Evolutionary conservation across 2,888 invertebrate species (phyloP).

Genomic region (Steinernema carpocapsae): DNA sequence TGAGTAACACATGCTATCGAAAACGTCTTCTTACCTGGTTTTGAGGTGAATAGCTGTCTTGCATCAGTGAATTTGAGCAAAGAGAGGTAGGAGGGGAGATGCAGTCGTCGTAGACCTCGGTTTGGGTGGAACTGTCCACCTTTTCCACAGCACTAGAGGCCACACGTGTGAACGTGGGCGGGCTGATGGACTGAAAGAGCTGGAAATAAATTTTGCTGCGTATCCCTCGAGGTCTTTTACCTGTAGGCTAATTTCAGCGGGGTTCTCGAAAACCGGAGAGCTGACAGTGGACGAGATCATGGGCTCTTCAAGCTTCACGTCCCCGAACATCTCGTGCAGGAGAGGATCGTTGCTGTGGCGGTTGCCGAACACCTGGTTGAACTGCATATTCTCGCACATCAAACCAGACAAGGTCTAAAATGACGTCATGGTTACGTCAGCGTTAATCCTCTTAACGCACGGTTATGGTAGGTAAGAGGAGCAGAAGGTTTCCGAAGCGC

Average conservation of each 20-base stretch:
- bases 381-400: conserved; percentile 68
- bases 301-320: conserved; percentile 38
- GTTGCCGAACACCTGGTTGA: conserved; percentile 61
- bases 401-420: conserved; percentile 65
- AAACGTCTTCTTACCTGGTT: conserved; percentile 6
- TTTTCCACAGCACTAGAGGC: conserved; percentile 36
- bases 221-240: conserved; percentile 34
- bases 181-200: conserved; percentile 42
- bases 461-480: conserved; percentile 66
- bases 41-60: conserved; percentile 15
- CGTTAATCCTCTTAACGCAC: conserved; percentile 41
- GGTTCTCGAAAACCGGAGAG: conserved; percentile 63
- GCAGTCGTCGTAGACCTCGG: conserved; percentile 48
- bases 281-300: conserved; percentile 49
- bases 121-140: conserved; percentile 48
- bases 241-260: conserved; percentile 62
- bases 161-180: conserved; percentile 36
- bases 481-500: conserved; percentile 65
- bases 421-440: background rate
- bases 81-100: conserved; percentile 44
- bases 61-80: conserved; percentile 36
- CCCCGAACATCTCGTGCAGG: conserved; percentile 66
- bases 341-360: conserved; percentile 55
- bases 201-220: background rate
- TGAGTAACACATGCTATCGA: background rate